Evolutionary conservation across 2,888 invertebrate species (phyloP), one percentile per base, ranked within the genome.

Genomic region (Amphipyra berbera): DNA sequence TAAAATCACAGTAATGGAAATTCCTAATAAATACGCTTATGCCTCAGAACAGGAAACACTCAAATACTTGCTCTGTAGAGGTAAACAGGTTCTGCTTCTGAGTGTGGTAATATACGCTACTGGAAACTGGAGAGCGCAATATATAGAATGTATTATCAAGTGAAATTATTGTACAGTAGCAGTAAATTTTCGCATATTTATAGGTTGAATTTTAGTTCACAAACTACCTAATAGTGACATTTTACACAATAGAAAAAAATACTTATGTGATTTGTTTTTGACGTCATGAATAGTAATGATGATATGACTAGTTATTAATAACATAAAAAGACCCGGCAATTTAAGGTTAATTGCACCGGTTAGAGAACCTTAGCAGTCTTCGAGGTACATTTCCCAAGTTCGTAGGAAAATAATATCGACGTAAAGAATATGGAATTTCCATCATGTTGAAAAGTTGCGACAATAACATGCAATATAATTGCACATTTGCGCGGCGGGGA

Each of bases 41-140:
- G 41, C 62, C 57, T 68, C 54, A 66, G 72, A 82, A 80, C 85
- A 86, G 86, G 86, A 86, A 85, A 84, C 75, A 69, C 55, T 78
- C 76, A 78, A 79, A 79, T 77, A 77, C 73, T 76, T 76, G 73
- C 74, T 73, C 65, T 56, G 53, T 79, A 75, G 75, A 83, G 83
- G 85, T 69, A 74, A 85, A 83, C 85, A 75, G 78, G 85, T 86
- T 77, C 71, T 68, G 61, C 73, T 70, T 78, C 71, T 58, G 74
- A 74, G 72, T 77, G 76, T 72, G 62, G 79, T 76, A 80, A 77
- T 76, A 64, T 66, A 74, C 37, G 62, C 61, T 67, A 65, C 64
- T 57, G 56, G 69, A 67, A 64, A 62, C 61, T 57, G 59, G 68
- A 71, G 63, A 78, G 61, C 71, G 63, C 60, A 61, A 62, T 54